Base-by-base conservation (phyloP, 2,113 vertebrate species). In the Rostratula benghalensis region DNA sequence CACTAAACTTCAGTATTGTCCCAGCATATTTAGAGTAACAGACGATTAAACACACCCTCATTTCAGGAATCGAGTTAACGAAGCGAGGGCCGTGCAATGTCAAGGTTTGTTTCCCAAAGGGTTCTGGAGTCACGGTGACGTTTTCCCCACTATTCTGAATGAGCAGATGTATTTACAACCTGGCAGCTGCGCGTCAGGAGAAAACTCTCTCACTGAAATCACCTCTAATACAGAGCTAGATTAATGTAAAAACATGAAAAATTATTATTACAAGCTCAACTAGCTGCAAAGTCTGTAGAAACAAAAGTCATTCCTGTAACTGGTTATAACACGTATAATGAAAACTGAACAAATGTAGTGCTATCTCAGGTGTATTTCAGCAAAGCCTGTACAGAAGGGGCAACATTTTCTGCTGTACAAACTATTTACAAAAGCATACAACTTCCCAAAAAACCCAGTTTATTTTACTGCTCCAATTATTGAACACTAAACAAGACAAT, bases 381-480 rank as follows among this genome's bases (percentile, higher is more conserved):
- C 60, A 50, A 93, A 80, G 63, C 50, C 43, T 53, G 16, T 43
- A 31, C 75, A 63, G 39, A 92, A 10, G 25, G 7, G 23, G 35
- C 31, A 93, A 82, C 22, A 64, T 43, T 54, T 63, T 73, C 91
- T 51, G 41, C 61, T 53, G 31, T 76, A 83, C 48, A 33, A 80
- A 97, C 77, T 86, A 96, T 86, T 94, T 91, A 94, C 73, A 81
- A 93, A 97, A 71, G 35, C 46, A 95, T 13, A 90, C 89, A 95
- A 96, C 59, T 94, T 93, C 51, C 80, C 93, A 97, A 96, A 79
- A 97, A 95, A 37, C 4, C n/a, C 57, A 88, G 56, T 97, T 98
- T 97, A 97, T 98, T 98, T 97, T 93, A 92, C 93, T 65, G 78
- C 6, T 41, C 82, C 91, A 91, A 90, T 97, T 96, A 81, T 68